Base-by-base conservation (phyloP, 1,140 invertebrate species). In the Drosophila arizonae region DNA sequence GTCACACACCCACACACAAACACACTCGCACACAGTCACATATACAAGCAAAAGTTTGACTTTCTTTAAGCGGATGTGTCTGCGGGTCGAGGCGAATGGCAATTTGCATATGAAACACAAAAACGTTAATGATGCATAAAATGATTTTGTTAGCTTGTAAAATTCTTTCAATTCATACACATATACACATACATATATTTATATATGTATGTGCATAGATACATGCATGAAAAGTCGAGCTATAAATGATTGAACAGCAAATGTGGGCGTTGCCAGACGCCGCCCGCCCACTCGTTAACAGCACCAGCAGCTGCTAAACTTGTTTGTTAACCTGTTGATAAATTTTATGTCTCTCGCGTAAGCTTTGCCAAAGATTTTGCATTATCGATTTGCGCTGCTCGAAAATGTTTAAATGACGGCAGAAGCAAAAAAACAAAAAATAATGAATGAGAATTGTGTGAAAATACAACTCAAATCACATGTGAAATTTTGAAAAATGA, bases 141-240 rank as follows among this genome's bases (percentile, higher is more conserved):
- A 88, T 88, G 68, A 88, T 88, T 88, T 81, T 88, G 84, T 89
- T 88, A 84, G 85, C 84, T 84, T 88, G 84, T 88, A 87, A 87
- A 87, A 87, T 80, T 84, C 64, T 70, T 75, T 74, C 72, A 54
- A 61, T 72, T 54, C 50, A 60, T 8, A 39, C 26, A 33, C 11
- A 30, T 28, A 17, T 11, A 43, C 21, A 33, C 4, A 54, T 15
- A 33, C 6, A 66, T 24, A 43, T 4, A 63, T n/a, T 33, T 15
- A 21, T 4, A 8, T 52, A 33, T 52, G 24, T 24, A 9, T 43
- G 3, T 36, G 21, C 24, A 6, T 10, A 4, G 5, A n/a, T 48
- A 39, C 15, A 28, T 46, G 10, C 36, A 58, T 48, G 56, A 81
- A 76, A 82, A 73, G 72, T 84, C 81, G 30, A 24, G 76, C 51